Percentiles rank a stretch among this genome's conserved stretches.
These are phyloP conservation scores for Salarias fasciatus DNA, from an alignment of 2,797 vertebrate species.

Conservation along the genomic window DNA sequence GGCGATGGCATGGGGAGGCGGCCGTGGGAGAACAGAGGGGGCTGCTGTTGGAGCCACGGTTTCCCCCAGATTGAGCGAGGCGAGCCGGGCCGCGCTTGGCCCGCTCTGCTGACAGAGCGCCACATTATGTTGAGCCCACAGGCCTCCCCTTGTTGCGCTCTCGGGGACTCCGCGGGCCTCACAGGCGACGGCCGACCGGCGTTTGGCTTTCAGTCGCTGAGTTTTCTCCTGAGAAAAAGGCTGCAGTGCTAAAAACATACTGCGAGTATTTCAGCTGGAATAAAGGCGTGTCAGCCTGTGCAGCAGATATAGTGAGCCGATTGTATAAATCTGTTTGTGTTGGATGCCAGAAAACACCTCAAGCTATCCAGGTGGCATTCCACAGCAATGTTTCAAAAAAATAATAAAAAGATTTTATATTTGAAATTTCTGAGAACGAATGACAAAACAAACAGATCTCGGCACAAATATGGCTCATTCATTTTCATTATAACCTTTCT, in stretches of 20 bases:
- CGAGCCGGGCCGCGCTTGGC: conserved; percentile 52
- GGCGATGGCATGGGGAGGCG: conserved; percentile 57
- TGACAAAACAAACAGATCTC: conserved; percentile 15
- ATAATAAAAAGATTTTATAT: not conserved
- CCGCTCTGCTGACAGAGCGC: conserved; percentile 72
- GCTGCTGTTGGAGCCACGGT: conserved; percentile 64
- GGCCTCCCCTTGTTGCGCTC: conserved; percentile 72
- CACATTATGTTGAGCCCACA: conserved; percentile 76
- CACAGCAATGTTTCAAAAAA: not conserved
- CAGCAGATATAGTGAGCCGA: not conserved
- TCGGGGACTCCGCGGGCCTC: conserved; percentile 48
- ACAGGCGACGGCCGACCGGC: conserved; percentile 41
- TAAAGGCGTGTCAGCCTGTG: not conserved
- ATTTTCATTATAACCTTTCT: conserved; percentile 20
- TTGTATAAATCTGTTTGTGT: not conserved
- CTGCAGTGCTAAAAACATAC: conserved; percentile 23
- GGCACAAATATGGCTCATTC: conserved; percentile 4
- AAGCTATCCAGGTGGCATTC: too few species aligned
- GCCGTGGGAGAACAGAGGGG: conserved; percentile 73
- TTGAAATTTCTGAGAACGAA: conserved; percentile 10
- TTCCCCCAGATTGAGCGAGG: conserved; percentile 59
- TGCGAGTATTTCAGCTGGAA: not conserved
- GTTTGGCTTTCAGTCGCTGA: conserved; percentile 33
- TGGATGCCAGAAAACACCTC: too few species aligned
- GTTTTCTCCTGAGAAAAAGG: conserved; percentile 27